A percentile compares a stretch with the other conserved stretches of the same genome.
Conservation (phyloP, 2,888 invertebrate genomes). For the Callosobruchus maculatus region DNA sequence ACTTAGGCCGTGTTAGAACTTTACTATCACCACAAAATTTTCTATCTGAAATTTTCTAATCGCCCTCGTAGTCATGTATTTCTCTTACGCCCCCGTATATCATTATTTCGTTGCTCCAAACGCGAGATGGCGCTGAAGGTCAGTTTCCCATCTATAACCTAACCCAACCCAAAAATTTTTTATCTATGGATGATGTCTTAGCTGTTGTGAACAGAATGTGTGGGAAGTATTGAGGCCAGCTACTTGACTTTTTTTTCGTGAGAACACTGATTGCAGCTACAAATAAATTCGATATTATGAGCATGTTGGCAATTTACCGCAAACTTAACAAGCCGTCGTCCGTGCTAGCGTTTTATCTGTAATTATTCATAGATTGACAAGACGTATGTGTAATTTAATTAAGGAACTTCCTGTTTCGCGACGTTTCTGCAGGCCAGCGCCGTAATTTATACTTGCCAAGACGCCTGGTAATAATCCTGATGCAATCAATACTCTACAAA, state of each 20-base stretch:
- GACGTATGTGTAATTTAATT: not conserved
- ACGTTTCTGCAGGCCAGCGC: not conserved
- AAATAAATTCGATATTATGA: not conserved
- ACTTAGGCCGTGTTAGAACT: too few relatives aligned
- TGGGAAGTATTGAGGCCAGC: too few relatives aligned
- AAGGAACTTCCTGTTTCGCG: not conserved
- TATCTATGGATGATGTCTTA: too few relatives aligned
- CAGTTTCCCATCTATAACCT: too few relatives aligned
- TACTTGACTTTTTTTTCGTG: not conserved
- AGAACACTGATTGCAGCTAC: not conserved
- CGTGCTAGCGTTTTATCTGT: not conserved
- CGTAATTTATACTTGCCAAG: not conserved
- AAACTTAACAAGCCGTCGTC: not conserved
- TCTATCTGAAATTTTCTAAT: too few relatives aligned
- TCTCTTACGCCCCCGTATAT: too few relatives aligned
- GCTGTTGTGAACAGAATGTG: too few relatives aligned
- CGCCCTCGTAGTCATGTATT: too few relatives aligned
- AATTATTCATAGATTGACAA: not conserved
- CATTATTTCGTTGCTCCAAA: too few relatives aligned
- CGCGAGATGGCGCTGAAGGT: too few relatives aligned
- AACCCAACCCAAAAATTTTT: too few relatives aligned
- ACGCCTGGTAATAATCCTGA: not conserved
- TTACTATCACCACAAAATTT: too few relatives aligned
- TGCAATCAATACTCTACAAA: not conserved
- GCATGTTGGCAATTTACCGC: not conserved